These are phyloP conservation scores for Stenolophus ochropezus DNA, from an alignment of 2,888 invertebrate species.

Conservation along the genomic window DNA sequence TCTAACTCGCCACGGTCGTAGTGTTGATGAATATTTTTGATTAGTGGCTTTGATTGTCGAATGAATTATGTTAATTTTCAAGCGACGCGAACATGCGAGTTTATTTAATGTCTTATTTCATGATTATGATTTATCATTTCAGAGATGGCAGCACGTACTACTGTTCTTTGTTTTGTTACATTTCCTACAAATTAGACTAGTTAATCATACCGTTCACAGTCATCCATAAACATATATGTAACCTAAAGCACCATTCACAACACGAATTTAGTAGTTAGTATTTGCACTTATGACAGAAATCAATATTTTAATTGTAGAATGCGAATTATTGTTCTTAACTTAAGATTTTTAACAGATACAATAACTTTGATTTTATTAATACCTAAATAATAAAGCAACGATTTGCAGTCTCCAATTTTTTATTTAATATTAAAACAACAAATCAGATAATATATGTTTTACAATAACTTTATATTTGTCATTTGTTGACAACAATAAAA, in stretches of 20 bases:
- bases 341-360: too few species aligned
- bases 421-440: too few species aligned
- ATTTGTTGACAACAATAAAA: too few species aligned
- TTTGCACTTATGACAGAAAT: too few species aligned
- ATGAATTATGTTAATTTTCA: conserved; percentile 53
- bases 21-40: conserved; percentile 48
- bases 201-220: not conserved
- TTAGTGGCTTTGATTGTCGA: conserved; percentile 45
- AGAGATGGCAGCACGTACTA: conserved; percentile 2
- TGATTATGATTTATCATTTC: conserved; percentile 31
- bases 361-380: too few species aligned
- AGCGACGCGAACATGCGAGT: conserved; percentile 18
- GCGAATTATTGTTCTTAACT: too few species aligned
- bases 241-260: not conserved
- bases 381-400: too few species aligned
- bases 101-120: conserved; percentile 35
- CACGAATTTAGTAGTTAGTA: not conserved
- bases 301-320: too few species aligned
- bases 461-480: too few species aligned
- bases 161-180: not conserved
- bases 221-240: conserved; percentile 5
- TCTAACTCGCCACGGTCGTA: conserved; percentile 10
- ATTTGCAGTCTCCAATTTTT: too few species aligned
- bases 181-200: not conserved
- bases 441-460: too few species aligned